A percentile compares a stretch with the other conserved stretches of the same genome.
These are phyloP conservation scores for Pteronotus mesoamericanus DNA, from an alignment of 2,797 vertebrate genomes.

Conservation along the genomic window DNA sequence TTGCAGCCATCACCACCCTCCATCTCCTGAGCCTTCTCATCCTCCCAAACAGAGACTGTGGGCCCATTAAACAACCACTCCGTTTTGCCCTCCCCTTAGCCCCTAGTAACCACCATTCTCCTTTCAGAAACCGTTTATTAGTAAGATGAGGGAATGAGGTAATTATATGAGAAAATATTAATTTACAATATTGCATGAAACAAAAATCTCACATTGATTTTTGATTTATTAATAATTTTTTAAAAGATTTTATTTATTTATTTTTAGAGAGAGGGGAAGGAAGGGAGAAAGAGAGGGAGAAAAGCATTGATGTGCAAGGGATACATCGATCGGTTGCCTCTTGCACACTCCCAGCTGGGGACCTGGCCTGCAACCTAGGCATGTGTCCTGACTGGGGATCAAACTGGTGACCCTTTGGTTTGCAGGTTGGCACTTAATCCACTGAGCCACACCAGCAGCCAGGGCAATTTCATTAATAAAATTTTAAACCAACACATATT, in stretches of 20 bases:
- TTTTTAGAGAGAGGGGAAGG: no score
- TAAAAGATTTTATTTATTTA: no score
- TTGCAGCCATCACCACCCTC: neutral
- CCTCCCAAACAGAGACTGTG: neutral
- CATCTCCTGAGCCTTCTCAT: neutral
- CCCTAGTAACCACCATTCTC: neutral
- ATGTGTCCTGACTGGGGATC: no score
- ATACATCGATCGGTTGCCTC: no score
- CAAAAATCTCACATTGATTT: neutral
- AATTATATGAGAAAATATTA: neutral
- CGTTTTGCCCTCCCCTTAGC: neutral
- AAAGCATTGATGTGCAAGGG: no score
- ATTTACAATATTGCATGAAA: neutral
- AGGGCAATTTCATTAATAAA: no score
- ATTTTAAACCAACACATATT: neutral
- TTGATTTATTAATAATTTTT: neutral
- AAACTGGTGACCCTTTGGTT: no score
- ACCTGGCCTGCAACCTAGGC: no score
- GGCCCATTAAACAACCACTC: neutral
- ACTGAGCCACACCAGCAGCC: no score
- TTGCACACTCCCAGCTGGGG: no score
- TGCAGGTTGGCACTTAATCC: no score
- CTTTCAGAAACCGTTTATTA: neutral
- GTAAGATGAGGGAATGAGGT: neutral
- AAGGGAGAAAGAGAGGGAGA: no score